Percentiles rank a stretch among this genome's conserved stretches.
phyloP scores from a whole-genome alignment of 2,888 invertebrate species.

The Apodemia duryi region DNA sequence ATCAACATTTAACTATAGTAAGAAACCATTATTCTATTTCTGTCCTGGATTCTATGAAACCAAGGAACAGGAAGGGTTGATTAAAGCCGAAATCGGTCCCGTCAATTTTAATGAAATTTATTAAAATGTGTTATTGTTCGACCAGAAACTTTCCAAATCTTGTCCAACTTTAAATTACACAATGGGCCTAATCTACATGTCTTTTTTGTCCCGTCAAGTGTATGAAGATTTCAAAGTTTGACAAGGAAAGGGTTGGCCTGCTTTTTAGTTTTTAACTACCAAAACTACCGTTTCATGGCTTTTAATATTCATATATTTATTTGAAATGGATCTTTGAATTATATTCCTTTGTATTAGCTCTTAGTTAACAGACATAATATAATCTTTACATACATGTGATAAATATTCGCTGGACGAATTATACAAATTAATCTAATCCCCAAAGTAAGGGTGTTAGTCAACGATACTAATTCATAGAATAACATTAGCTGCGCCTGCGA shows the following conservation, averaged over 20 bases:
- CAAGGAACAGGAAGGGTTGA: constrained; percentile 46
- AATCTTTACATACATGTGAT: too few species aligned
- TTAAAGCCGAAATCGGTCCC: constrained; percentile 57
- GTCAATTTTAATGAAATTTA: constrained; percentile 77
- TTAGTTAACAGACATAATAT: too few species aligned
- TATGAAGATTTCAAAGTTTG: constrained; percentile 57
- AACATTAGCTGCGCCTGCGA: too few species aligned
- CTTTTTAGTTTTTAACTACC: constrained; percentile 47
- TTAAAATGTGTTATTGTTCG: constrained; percentile 73
- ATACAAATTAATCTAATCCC: too few species aligned
- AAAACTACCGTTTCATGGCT: constrained; percentile 58
- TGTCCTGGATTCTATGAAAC: constrained; percentile 26
- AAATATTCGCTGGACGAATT: too few species aligned
- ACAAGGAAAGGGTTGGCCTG: constrained; percentile 68
- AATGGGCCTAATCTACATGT: constrained; percentile 59
- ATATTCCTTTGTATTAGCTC: too few species aligned
- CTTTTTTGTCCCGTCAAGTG: constrained; percentile 61
- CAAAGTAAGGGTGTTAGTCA: too few species aligned
- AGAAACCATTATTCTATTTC: constrained; percentile 17
- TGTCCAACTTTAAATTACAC: constrained; percentile 61
- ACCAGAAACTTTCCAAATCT: constrained; percentile 65
- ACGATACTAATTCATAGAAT: too few species aligned
- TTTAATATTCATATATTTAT: constrained; percentile 36
- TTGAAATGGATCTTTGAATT: constrained; percentile 38
- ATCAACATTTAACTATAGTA: constrained; percentile 5